Evolutionary conservation across 1,140 invertebrate species (phyloP), one percentile per base, ranked within the genome.

Genomic region (Grapholita molesta): DNA sequence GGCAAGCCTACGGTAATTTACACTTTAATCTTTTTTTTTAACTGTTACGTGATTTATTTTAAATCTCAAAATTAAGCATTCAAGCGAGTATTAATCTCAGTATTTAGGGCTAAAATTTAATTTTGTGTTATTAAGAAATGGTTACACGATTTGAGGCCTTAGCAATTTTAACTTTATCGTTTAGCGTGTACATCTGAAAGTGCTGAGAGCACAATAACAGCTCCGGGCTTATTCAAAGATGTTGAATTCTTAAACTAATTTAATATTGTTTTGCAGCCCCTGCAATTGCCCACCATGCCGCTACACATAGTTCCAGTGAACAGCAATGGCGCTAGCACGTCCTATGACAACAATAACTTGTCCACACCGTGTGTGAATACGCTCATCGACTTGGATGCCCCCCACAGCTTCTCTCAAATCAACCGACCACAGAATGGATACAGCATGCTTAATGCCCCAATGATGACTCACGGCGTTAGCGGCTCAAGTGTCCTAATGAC

Each of bases 271-370:
- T 70, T 61, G 64, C 73, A 75, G 74, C 30, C 64, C 23, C 0
- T 53, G 7, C 35, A 68, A 15, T 75, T 70, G 74, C 66, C 6
- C 35, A 53, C 68, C 8, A 12, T 61, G 12, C 71, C 68, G 15
- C 42, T 21, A 21, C 42, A 48, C 7, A 48, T 48, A 9, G 42
- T 9, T 48, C 42, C 42, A n/a, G 18, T 9, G 2, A 48, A 18
- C n/a, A 15, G 4, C 38, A 15, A 48, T 6, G 15, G 15, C 5
- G 2, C 42, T 18, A 21, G 42, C 21, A 18, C 18, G 3, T 21
- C 42, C 97, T 94, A 25, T 11, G 55, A 80, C 7, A 18, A 18
- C 18, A 5, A 3, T 18, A 38, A n/a, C 12, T 38, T 38, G 12
- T 15, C 35, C 35, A 38, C 4, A n/a, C 42, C 42, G 6, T 15